phyloP scores from a whole-genome alignment of 2,888 invertebrate species.

The Hyppa rectilinea region DNA sequence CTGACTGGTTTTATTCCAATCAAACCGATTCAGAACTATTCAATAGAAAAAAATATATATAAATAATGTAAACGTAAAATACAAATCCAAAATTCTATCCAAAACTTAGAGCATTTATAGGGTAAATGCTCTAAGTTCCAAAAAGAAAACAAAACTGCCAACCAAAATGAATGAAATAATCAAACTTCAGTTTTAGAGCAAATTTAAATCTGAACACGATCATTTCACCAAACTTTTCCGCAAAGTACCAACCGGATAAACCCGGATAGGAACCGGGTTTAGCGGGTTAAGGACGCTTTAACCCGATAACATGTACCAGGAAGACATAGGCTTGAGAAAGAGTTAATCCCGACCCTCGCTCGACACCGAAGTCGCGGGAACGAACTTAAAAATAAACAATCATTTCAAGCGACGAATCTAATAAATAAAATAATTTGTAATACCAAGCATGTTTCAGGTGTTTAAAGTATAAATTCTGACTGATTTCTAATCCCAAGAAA shows the following conservation, averaged over 20 bases:
- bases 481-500: neutral
- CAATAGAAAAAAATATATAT: neutral
- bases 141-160: neutral
- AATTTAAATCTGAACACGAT: neutral
- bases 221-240: slow-evolving; percentile 6
- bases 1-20: neutral
- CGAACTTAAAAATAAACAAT: too few species aligned
- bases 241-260: slow-evolving; percentile 44
- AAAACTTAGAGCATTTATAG: too few species aligned
- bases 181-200: neutral
- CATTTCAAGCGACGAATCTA: neutral
- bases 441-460: neutral
- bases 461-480: neutral
- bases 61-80: neutral
- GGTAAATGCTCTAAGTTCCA: too few species aligned
- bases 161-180: neutral
- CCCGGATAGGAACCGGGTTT: slow-evolving; percentile 84
- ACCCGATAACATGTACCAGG: slow-evolving; percentile 85
- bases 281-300: slow-evolving; percentile 86
- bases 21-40: neutral
- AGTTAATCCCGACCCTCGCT: slow-evolving; percentile 77
- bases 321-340: slow-evolving; percentile 73
- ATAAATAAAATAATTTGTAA: neutral
- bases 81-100: neutral
- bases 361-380: slow-evolving; percentile 14